Base-by-base conservation (phyloP, 2,888 invertebrate species). In the Linnaemya vulpina region DNA sequence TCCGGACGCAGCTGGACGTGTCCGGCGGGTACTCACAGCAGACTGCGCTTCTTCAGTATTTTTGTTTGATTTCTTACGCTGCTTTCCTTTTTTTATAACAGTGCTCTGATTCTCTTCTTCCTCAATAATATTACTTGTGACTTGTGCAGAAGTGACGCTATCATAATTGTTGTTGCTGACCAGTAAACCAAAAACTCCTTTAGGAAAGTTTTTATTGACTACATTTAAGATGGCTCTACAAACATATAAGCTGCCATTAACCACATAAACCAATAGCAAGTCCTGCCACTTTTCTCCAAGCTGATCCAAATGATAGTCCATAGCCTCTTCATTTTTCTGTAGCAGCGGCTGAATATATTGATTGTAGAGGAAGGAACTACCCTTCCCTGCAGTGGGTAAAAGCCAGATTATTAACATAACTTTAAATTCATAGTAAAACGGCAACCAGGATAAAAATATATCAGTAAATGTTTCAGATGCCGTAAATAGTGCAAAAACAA, bases 341-440 rank as follows among this genome's bases (percentile, higher is more conserved):
- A 99, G 93, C 90, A 96, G 95, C 1, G 98, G 98, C 93, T 98
- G 98, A 53, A 99, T 96, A 92, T 98, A 96, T 92, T 97, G 97
- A 89, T 98, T 95, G 93, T 98, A 98, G 77, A 99, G 93, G 89
- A 98, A 95, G 88, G 97, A 97, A 87, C 98, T 97, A 17, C 98
- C 98, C 92, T 96, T 97, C 53, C 98, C 98, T 38, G 97, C 96
- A 3, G 98, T 98, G 65, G 98, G 98, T 84, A 98, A 94, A 87
- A 99, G 94, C 98, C 98, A 99, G 87, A 98, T 93, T 83, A 99
- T 96, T 89, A 98, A 94, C 76, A 98, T 94, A 86, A 99, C 97
- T 94, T 99, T 99, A 90, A 98, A 95, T 93, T 98, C 98, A 93
- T 98, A 98, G 93, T 99, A 98, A 94, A 99, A 98, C 65, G 99